Percentiles rank a stretch among this genome's conserved stretches.
phyloP scores from a whole-genome alignment of 2,888 invertebrate species.

The Clepsis dumicolana region DNA sequence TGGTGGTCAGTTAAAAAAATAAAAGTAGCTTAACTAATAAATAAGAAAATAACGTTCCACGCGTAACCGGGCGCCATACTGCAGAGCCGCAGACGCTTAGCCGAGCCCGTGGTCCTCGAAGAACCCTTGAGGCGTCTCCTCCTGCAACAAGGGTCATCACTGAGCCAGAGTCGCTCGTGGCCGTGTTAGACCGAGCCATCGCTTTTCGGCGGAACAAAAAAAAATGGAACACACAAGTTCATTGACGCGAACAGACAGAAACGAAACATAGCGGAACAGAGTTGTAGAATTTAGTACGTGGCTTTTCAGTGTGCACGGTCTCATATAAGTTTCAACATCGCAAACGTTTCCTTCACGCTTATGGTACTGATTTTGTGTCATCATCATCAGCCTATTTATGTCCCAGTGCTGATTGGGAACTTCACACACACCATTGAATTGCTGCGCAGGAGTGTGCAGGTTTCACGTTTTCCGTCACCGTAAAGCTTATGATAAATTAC shows the following conservation, averaged over 20 bases:
- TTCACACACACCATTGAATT: too few relatives aligned
- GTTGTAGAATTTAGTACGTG: background rate
- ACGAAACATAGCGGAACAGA: background rate
- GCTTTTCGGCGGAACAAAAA: conserved; percentile 68
- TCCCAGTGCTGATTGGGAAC: too few relatives aligned
- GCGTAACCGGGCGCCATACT: conserved; percentile 9
- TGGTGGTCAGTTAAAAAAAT: background rate
- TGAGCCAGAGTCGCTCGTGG: conserved; percentile 84
- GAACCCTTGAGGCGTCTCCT: conserved; percentile 99
- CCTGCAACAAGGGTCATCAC: conserved; percentile 92
- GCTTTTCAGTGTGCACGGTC: too few relatives aligned
- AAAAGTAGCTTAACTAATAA: background rate
- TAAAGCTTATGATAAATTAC: too few relatives aligned
- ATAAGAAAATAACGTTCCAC: conserved; percentile 21
- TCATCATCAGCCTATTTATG: too few relatives aligned
- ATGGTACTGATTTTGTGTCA: too few relatives aligned
- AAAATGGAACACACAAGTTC: background rate
- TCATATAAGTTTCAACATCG: too few relatives aligned
- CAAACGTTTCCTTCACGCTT: too few relatives aligned
- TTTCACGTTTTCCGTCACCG: too few relatives aligned
- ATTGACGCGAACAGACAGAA: background rate
- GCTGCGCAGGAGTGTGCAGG: too few relatives aligned
- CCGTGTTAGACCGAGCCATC: conserved; percentile 78
- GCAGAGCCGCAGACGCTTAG: conserved; percentile 71
- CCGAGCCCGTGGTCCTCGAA: conserved; percentile 99